phyloP scores from a whole-genome alignment of 1,140 invertebrate species.

The Dendroctonus valens region DNA sequence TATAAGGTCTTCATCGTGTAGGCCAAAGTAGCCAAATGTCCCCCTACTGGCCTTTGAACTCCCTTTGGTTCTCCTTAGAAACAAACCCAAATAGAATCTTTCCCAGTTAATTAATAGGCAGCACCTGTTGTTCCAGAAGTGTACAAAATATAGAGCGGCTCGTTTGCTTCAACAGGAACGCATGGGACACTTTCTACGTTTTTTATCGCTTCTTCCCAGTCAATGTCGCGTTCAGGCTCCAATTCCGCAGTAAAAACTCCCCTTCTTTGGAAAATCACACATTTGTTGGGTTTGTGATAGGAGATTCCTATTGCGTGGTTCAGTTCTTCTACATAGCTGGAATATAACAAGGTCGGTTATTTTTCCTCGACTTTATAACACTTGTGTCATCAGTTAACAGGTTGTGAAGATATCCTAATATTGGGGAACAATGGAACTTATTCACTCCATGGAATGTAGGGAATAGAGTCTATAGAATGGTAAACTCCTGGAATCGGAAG shows the following conservation, averaged over 20 bases:
- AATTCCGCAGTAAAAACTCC: slow-evolving; percentile 64
- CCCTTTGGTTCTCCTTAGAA: slow-evolving; percentile 75
- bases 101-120: neutral
- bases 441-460: no score
- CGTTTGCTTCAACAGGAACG: slow-evolving; percentile 82
- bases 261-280: slow-evolving; percentile 78
- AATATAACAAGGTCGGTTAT: slow-evolving; percentile 32
- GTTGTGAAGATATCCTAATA: no score
- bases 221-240: slow-evolving; percentile 63
- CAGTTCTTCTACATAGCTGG: slow-evolving; percentile 83
- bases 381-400: no score
- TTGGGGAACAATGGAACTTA: no score
- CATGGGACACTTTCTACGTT: slow-evolving; percentile 69
- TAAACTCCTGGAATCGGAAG: no score
- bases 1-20: slow-evolving; percentile 86
- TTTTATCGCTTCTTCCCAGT: slow-evolving; percentile 73
- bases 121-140: slow-evolving; percentile 86
- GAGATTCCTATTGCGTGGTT: slow-evolving; percentile 79
- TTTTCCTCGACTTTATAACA: no score
- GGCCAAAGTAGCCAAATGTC: slow-evolving; percentile 78
- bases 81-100: neutral
- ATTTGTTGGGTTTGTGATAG: slow-evolving; percentile 66
- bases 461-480: no score
- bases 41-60: slow-evolving; percentile 79
- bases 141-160: slow-evolving; percentile 89